These are phyloP conservation scores for Coendou prehensilis DNA, from an alignment of 2,797 vertebrate species.

Conservation along the genomic window DNA sequence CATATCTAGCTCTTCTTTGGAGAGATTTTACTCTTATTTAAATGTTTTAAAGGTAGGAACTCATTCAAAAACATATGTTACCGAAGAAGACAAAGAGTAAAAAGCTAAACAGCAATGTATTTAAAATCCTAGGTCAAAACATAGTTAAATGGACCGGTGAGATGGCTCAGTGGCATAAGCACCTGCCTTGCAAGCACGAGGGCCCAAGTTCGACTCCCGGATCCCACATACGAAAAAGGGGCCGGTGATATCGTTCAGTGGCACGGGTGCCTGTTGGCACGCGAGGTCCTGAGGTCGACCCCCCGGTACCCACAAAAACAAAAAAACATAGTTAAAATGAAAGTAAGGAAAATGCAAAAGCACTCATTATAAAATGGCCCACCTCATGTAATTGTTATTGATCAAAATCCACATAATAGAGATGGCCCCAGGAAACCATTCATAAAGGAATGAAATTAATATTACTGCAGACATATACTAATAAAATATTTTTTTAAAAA, in stretches of 20 bases:
- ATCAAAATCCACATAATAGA: constrained; percentile 56
- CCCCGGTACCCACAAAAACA: too few relatives aligned
- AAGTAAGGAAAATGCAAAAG: constrained; percentile 30
- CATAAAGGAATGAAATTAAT: not conserved
- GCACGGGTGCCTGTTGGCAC: too few relatives aligned
- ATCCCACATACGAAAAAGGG: too few relatives aligned
- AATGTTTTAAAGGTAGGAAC: not conserved
- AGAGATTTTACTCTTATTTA: constrained; percentile 22
- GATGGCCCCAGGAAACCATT: not conserved
- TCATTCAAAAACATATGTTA: not conserved
- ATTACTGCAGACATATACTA: not conserved
- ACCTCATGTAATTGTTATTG: constrained; percentile 44
- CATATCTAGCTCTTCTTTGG: not conserved
- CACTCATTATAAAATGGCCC: not conserved
- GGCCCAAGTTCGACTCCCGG: too few relatives aligned
- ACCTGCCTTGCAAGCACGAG: too few relatives aligned
- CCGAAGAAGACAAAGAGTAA: not conserved
- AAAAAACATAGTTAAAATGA: constrained; percentile 41
- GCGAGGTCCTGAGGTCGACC: too few relatives aligned
- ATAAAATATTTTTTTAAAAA: not conserved
- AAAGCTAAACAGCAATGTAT: constrained; percentile 25
- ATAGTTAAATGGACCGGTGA: not conserved
- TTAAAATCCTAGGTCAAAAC: constrained; percentile 53
- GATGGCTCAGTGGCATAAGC: too few relatives aligned
- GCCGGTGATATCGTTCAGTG: too few relatives aligned